phyloP scores from a whole-genome alignment of 1,140 invertebrate genomes.

The Diploscapter pachys region DNA sequence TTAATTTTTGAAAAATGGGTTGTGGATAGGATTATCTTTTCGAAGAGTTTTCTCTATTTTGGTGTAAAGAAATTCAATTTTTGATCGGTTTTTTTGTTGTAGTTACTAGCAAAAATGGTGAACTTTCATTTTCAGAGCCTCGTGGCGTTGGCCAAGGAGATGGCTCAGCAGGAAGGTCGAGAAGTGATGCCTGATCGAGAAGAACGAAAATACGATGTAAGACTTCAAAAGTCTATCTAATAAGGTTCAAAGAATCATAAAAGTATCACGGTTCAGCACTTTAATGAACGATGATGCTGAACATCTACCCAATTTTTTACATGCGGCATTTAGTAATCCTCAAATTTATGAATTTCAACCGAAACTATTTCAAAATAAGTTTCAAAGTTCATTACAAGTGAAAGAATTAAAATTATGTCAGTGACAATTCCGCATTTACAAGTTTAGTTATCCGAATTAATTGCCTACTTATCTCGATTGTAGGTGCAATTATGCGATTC shows the following conservation, averaged over 20 bases:
- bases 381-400: not conserved
- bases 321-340: no score
- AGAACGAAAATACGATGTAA: conserved; percentile 40
- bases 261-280: no score
- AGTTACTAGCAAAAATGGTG: not conserved
- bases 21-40: not conserved
- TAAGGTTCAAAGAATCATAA: no score
- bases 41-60: not conserved
- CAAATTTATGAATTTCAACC: no score
- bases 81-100: not conserved
- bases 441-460: not conserved
- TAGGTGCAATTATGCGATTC: conserved; percentile 31
- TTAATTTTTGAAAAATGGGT: conserved; percentile 14
- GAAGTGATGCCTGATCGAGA: conserved; percentile 31
- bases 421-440: no score
- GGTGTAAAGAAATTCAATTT: not conserved
- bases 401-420: no score
- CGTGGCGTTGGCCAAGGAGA: conserved; percentile 49
- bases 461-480: not conserved
- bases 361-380: not conserved
- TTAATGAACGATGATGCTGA: no score
- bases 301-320: no score
- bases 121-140: conserved; percentile 41
- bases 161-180: conserved; percentile 42
- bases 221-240: not conserved